phyloP scores from a whole-genome alignment of 2,797 vertebrate genomes.

The Peromyscus nudipes region DNA sequence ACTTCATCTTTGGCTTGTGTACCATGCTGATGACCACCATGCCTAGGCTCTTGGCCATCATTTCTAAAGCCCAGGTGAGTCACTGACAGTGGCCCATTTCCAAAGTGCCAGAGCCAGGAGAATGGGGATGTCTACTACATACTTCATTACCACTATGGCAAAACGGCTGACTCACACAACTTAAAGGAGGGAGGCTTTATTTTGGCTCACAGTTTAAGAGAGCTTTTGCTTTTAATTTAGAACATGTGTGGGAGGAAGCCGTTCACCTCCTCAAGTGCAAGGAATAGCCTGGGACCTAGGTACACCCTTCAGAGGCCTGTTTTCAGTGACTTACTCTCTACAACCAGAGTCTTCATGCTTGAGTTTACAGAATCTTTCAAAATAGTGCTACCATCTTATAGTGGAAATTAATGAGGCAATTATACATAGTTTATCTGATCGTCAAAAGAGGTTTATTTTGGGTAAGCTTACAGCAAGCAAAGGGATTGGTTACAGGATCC shows the following conservation, averaged over 20 bases:
- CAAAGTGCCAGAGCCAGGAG: accelerated
- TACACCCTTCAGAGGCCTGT: neutral
- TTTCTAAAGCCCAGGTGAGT: slow-evolving; percentile 86
- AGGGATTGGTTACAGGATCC: no score
- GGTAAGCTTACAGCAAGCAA: no score
- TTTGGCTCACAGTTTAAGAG: neutral
- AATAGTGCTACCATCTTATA: neutral
- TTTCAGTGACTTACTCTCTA: neutral
- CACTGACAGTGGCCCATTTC: accelerated
- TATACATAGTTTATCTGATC: no score
- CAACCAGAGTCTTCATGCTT: neutral
- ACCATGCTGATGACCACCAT: slow-evolving; percentile 88
- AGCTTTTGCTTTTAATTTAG: neutral
- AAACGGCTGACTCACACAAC: no score
- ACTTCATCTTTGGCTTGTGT: slow-evolving; percentile 88
- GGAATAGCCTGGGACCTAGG: neutral
- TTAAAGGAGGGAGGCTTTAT: neutral
- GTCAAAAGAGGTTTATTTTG: no score
- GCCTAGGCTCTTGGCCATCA: slow-evolving; percentile 85
- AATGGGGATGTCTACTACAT: accelerated
- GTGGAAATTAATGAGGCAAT: no score
- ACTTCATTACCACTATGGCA: neutral
- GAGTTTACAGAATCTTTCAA: neutral
- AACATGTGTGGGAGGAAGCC: neutral
- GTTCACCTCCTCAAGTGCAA: neutral